Percentiles rank a stretch among this genome's conserved stretches.
phyloP scores from a whole-genome alignment of 1,140 invertebrate genomes.

The Brachionus plicatilis region DNA sequence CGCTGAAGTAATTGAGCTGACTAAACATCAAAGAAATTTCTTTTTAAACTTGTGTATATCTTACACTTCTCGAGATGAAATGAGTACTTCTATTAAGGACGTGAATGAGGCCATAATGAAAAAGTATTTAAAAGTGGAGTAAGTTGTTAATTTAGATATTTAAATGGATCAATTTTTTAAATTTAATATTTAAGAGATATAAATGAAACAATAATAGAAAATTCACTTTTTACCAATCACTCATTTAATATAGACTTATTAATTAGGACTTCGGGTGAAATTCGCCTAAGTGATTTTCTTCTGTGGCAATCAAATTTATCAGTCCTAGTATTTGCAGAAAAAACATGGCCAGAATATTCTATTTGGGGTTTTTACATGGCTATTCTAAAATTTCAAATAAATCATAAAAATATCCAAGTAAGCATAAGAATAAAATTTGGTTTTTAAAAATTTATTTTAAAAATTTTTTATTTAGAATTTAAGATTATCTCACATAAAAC shows the following conservation, averaged over 20 bases:
- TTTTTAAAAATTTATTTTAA: too few relatives aligned
- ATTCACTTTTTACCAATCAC: neutral
- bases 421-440: neutral
- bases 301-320: constrained; percentile 70
- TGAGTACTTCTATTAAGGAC: neutral
- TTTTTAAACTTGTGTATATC: constrained; percentile 6
- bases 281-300: constrained; percentile 88
- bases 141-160: neutral
- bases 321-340: neutral
- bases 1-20: constrained; percentile 72
- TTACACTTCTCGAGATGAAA: constrained; percentile 30
- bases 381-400: neutral
- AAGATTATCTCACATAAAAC: neutral
- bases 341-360: constrained; percentile 15
- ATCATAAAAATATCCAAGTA: neutral
- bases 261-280: constrained; percentile 93
- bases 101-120: neutral
- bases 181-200: neutral
- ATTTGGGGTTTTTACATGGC: constrained; percentile 2
- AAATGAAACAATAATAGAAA: neutral
- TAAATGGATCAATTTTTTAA: neutral
- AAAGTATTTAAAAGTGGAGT: neutral
- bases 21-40: constrained; percentile 62
- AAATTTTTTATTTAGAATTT: neutral
- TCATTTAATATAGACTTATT: constrained; percentile 65